Evolutionary conservation across 2,113 vertebrate genomes (phyloP).

Genomic region (Diadophis punctatus): DNA sequence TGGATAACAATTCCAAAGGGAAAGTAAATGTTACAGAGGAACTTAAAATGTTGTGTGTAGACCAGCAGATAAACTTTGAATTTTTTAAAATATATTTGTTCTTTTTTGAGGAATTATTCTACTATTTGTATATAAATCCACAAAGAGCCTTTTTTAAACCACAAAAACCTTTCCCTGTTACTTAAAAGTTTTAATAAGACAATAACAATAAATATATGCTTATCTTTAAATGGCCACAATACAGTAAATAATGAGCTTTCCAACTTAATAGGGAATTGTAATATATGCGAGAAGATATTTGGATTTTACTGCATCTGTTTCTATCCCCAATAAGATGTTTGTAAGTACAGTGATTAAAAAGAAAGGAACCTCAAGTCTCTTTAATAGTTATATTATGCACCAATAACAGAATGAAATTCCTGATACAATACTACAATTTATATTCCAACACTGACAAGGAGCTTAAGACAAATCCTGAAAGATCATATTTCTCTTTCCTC

Average conservation of each 20-base stretch:
- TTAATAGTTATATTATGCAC: neutral
- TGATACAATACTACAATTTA: neutral
- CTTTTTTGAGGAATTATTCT: neutral
- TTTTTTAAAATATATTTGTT: neutral
- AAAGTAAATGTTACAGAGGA: conserved; percentile 46
- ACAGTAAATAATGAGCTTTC: neutral
- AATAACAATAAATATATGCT: neutral
- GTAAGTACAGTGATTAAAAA: neutral
- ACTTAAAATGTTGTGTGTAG: conserved; percentile 50
- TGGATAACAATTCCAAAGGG: conserved; percentile 37
- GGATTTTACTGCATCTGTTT: neutral
- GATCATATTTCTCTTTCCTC: neutral
- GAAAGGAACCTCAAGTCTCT: neutral
- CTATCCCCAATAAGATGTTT: neutral
- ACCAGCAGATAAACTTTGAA: conserved; percentile 16
- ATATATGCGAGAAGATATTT: neutral
- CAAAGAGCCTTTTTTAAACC: neutral
- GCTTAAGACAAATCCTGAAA: neutral
- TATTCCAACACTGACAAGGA: neutral
- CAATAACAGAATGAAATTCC: neutral
- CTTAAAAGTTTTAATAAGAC: conserved; percentile 16
- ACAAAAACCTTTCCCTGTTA: neutral
- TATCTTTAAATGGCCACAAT: neutral
- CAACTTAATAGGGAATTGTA: neutral
- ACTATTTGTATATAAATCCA: neutral